Evolutionary conservation across 2,113 vertebrate species (phyloP).

Genomic region (Saiga tatarica): DNA sequence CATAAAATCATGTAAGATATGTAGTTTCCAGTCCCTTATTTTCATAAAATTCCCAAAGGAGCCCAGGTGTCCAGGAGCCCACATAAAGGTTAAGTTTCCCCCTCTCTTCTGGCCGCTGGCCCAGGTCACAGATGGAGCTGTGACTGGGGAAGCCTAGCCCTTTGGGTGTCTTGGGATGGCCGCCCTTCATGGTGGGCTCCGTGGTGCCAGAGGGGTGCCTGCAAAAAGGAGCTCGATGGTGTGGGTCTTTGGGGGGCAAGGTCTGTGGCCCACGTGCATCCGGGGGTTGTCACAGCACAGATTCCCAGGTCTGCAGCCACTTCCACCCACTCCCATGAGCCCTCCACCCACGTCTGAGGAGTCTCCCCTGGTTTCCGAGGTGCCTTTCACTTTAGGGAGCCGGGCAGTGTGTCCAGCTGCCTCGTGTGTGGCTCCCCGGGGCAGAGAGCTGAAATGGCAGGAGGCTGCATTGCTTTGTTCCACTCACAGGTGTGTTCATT

Average conservation of each 20-base stretch:
- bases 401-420: fast-evolving
- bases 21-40: not conserved
- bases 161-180: fast-evolving
- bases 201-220: too few species aligned
- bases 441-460: not conserved
- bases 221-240: fast-evolving
- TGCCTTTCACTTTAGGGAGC: not conserved
- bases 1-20: not conserved
- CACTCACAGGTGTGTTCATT: not conserved
- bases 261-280: not conserved
- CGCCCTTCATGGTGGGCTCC: fast-evolving
- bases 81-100: not conserved
- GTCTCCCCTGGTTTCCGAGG: not conserved
- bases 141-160: too few species aligned
- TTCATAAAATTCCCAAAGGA: not conserved
- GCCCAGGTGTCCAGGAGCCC: not conserved
- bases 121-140: not conserved
- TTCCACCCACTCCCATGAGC: not conserved
- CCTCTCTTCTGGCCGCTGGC: not conserved
- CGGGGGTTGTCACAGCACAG: not conserved
- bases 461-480: not conserved
- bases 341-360: not conserved
- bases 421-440: fast-evolving
- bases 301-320: not conserved
- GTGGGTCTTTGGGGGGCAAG: too few species aligned